Evolutionary conservation across 2,888 invertebrate genomes (phyloP).

Genomic region (Xanthia icteritia): DNA sequence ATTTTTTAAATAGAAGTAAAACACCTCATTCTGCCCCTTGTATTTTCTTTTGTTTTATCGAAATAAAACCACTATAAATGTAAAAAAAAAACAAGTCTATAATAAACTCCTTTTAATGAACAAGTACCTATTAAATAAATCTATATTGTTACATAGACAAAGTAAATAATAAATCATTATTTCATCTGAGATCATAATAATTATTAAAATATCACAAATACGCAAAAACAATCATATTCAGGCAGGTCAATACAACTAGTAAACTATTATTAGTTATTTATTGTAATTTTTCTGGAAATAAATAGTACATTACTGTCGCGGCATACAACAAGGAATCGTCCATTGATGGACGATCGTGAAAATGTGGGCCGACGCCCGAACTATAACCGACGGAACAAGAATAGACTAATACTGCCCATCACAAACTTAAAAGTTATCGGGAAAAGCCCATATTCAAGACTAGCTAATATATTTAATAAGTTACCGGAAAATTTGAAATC

Average conservation of each 20-base stretch:
- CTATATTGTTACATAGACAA: neutral
- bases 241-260: neutral
- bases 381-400: no score
- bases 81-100: neutral
- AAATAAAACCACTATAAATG: neutral
- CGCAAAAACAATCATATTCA: neutral
- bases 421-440: no score
- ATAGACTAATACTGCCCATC: no score
- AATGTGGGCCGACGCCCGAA: no score
- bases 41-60: neutral
- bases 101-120: neutral
- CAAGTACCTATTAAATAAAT: neutral
- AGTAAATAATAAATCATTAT: neutral
- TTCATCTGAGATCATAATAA: neutral
- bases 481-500: no score
- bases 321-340: no score
- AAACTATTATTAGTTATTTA: neutral
- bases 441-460: no score
- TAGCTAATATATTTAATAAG: no score
- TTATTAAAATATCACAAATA: neutral
- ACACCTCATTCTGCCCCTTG: neutral
- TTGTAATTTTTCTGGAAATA: neutral
- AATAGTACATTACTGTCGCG: no score
- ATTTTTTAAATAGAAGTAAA: neutral
- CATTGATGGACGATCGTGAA: no score